A percentile compares a stretch with the other conserved stretches of the same genome.
Conservation (phyloP, 1,140 invertebrate species). For the Polypedilum pembai region DNA sequence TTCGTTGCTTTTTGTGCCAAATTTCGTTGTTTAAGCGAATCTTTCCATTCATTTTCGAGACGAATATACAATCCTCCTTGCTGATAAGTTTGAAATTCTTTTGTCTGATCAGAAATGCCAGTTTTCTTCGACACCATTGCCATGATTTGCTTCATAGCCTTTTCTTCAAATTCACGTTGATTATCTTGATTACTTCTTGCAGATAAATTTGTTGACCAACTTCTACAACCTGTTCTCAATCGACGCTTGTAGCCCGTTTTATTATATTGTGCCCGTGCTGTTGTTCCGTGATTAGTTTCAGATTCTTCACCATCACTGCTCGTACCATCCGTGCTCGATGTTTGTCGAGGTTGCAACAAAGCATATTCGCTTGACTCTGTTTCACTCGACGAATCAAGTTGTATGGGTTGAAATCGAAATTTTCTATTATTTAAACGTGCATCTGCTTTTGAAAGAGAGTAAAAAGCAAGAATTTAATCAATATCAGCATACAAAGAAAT, state of each 20-base stretch:
- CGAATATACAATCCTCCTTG: conserved; percentile 61
- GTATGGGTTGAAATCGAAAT: not conserved
- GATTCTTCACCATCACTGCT: conserved; percentile 43
- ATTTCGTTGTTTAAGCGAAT: conserved; percentile 45
- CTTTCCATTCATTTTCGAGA: conserved; percentile 64
- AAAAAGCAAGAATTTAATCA: not conserved
- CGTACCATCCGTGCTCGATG: conserved; percentile 31
- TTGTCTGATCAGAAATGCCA: conserved; percentile 35
- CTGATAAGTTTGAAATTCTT: conserved; percentile 34
- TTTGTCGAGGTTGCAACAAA: conserved; percentile 28
- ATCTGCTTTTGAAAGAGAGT: not conserved
- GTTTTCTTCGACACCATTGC: conserved; percentile 49
- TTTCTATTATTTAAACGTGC: not conserved
- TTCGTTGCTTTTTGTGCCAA: conserved; percentile 28
- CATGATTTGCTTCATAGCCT: conserved; percentile 58
- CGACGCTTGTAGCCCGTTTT: not conserved
- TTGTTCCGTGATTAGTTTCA: conserved; percentile 34
- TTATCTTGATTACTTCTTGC: conserved; percentile 77
- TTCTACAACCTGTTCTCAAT: not conserved
- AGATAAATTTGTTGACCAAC: conserved; percentile 62
- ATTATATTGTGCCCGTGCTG: not conserved
- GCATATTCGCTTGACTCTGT: conserved; percentile 36
- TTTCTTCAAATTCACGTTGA: conserved; percentile 73
- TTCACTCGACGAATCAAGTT: conserved; percentile 35
- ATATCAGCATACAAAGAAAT: no score